Evolutionary conservation across 2,113 vertebrate species (phyloP).

Genomic region (Litocranius walleri): DNA sequence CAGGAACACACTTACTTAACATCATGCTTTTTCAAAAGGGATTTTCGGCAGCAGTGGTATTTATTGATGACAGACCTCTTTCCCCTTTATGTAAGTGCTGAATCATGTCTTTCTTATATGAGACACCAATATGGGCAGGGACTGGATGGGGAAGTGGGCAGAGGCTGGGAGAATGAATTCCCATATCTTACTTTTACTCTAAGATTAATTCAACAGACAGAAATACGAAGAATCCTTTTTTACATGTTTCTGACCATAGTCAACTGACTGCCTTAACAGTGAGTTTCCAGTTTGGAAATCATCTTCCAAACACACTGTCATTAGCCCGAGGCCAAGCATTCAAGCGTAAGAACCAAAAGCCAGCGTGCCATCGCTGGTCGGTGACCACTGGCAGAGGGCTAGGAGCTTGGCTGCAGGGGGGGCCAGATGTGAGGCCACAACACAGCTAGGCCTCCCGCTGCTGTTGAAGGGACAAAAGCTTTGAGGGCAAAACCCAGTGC

Average conservation of each 20-base stretch:
- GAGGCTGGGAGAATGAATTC: background rate
- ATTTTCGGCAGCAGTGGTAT: background rate
- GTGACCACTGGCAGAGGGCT: background rate
- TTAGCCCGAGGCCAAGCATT: background rate
- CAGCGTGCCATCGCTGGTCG: rapidly evolving
- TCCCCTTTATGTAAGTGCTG: background rate
- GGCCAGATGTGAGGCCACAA: background rate
- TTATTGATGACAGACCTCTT: background rate
- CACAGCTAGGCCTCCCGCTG: slow-evolving; percentile 4
- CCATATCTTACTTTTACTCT: background rate
- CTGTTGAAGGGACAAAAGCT: background rate
- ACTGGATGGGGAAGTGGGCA: background rate
- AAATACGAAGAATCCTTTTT: background rate
- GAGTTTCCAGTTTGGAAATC: slow-evolving; percentile 22
- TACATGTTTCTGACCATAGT: background rate
- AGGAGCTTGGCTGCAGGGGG: background rate
- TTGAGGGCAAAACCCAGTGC: background rate
- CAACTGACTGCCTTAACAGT: background rate
- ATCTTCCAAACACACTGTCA: background rate
- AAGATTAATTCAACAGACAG: background rate
- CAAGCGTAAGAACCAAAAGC: background rate
- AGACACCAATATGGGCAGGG: background rate
- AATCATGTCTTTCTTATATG: background rate
- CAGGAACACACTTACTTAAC: background rate
- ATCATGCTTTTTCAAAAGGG: background rate